A percentile compares a stretch with the other conserved stretches of the same genome.
These are phyloP conservation scores for Sinocyclocheilus grahami DNA, from an alignment of 2,113 vertebrate genomes.

Conservation along the genomic window DNA sequence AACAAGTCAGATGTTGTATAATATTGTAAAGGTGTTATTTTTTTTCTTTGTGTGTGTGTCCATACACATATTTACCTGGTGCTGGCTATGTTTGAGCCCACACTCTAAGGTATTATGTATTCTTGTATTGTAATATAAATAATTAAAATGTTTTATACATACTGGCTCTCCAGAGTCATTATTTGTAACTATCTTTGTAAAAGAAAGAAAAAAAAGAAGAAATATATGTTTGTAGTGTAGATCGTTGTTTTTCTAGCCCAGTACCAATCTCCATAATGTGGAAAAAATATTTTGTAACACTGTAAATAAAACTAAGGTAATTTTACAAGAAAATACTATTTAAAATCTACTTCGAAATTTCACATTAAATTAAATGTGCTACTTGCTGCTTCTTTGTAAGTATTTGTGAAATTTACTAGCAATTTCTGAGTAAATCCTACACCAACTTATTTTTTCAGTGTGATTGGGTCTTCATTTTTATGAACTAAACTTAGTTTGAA, in stretches of 20 bases:
- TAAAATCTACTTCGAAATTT: not conserved
- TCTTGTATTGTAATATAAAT: slow-evolving; percentile 88
- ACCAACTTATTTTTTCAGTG: too few species aligned
- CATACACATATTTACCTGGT: slow-evolving; percentile 69
- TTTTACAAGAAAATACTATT: not conserved
- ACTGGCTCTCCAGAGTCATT: slow-evolving; percentile 42
- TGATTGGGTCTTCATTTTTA: not conserved
- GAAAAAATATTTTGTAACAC: not conserved
- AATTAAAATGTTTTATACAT: slow-evolving; percentile 86
- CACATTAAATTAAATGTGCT: not conserved
- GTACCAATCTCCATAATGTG: not conserved
- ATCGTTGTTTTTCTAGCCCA: not conserved
- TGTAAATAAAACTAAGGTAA: too few species aligned
- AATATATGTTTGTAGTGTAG: not conserved
- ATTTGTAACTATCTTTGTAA: not conserved
- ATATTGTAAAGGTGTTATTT: slow-evolving; percentile 69
- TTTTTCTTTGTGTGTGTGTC: slow-evolving; percentile 29
- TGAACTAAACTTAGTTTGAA: not conserved
- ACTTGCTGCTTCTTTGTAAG: not conserved
- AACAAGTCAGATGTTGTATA: slow-evolving; percentile 74
- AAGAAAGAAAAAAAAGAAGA: not conserved
- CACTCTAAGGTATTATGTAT: slow-evolving; percentile 77
- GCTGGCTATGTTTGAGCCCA: slow-evolving; percentile 74
- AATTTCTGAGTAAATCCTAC: too few species aligned
- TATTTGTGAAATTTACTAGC: too few species aligned